Evolutionary conservation across 2,888 invertebrate species (phyloP).

Genomic region (Xestia ashworthii): DNA sequence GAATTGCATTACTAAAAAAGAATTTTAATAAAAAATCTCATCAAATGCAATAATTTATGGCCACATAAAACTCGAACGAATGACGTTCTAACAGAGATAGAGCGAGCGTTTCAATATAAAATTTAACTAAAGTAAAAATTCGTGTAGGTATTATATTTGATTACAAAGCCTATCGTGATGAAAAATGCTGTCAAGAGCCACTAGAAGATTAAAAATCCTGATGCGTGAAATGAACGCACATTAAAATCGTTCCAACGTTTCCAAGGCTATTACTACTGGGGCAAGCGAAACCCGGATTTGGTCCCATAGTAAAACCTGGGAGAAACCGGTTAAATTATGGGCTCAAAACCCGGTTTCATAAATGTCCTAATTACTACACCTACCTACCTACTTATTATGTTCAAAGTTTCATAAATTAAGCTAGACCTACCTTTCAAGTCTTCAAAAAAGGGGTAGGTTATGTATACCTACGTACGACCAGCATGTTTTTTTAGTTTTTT

Average conservation of each 20-base stretch:
- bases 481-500: no score
- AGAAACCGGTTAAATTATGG: no score
- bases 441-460: no score
- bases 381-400: slow-evolving; percentile 8
- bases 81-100: slow-evolving; percentile 27
- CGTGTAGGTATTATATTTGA: slow-evolving; percentile 41
- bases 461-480: no score
- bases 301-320: no score
- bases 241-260: slow-evolving; percentile 29
- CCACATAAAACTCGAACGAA: slow-evolving; percentile 39
- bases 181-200: slow-evolving; percentile 47
- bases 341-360: no score
- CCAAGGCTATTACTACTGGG: slow-evolving; percentile 6
- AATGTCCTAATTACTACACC: neutral
- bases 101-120: slow-evolving; percentile 39
- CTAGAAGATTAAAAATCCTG: slow-evolving; percentile 53
- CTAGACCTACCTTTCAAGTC: neutral
- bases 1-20: slow-evolving; percentile 27
- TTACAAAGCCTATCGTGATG: slow-evolving; percentile 23
- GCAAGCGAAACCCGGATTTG: no score
- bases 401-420: neutral
- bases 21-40: slow-evolving; percentile 36
- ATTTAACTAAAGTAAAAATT: slow-evolving; percentile 54
- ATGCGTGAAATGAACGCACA: slow-evolving; percentile 53
- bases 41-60: slow-evolving; percentile 50